Base-by-base conservation (phyloP, 2,888 invertebrate genomes). In the Electrophaes corylata region DNA sequence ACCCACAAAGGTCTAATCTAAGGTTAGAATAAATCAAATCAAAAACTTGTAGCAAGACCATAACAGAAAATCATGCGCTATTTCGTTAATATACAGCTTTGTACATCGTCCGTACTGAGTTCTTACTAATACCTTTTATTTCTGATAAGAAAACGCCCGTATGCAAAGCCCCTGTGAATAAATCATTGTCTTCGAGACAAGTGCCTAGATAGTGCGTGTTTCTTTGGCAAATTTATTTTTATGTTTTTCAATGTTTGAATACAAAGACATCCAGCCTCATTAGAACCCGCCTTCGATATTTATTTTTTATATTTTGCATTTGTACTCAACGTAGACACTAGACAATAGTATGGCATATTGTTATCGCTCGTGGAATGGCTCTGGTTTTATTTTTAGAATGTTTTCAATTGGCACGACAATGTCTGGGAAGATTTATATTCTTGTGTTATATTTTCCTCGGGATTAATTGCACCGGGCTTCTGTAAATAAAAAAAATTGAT, bases 121-220 rank as follows among this genome's bases (percentile, higher is more conserved):
- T n/a, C n/a, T n/a, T n/a, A n/a, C n/a, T n/a, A n/a, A n/a, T n/a
- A n/a, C n/a, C n/a, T n/a, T n/a, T n/a, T n/a, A n/a, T n/a, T n/a
- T n/a, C n/a, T n/a, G n/a, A n/a, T n/a, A n/a, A n/a, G n/a, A 14
- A 67, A 75, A 70, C 80, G 82, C 76, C 65, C 67, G 81, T 79
- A 65, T 81, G 70, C 60, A 52, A 55, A 60, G 59, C 59, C 48
- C 58, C 64, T 65, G 70, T 81, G 76, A 84, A 86, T 87, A 87
- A 86, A 87, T 86, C 86, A 86, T 86, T 83, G 79, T 85, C 79
- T 81, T 72, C 69, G 69, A 71, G 75, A 82, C 84, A 82, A 80
- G 78, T 71, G n/a, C n/a, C n/a, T n/a, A 86, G 85, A 87, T 86
- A 87, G 86, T 86, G 86, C 83, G 86, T 87, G 82, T 81, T 79